Conservation (phyloP, 2,797 vertebrate genomes). For the Danio jaintianensis region DNA sequence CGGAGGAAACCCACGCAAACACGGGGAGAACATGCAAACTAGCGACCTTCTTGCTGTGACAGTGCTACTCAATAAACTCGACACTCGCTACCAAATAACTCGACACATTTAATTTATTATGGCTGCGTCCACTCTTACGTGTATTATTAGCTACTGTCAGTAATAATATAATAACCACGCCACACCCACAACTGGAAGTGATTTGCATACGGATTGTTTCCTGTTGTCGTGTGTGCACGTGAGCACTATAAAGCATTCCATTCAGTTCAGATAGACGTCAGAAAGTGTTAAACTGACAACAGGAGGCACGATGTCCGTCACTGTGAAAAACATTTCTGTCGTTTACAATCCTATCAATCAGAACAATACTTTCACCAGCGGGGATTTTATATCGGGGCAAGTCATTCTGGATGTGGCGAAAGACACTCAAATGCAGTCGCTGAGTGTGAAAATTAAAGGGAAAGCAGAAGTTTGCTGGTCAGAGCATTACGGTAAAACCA, state of each 20-base stretch:
- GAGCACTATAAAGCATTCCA: neutral
- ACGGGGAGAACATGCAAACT: too few relatives aligned
- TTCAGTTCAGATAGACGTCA: neutral
- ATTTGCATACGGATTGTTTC: neutral
- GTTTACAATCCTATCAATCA: slow-evolving; percentile 64
- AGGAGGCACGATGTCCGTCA: slow-evolving; percentile 56
- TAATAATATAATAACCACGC: too few relatives aligned
- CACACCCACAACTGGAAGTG: neutral
- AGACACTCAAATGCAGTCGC: slow-evolving; percentile 61
- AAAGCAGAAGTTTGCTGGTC: slow-evolving; percentile 67
- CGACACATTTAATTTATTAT: too few relatives aligned
- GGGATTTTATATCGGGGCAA: slow-evolving; percentile 66
- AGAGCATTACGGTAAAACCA: slow-evolving; percentile 35
- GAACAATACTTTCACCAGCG: slow-evolving; percentile 63
- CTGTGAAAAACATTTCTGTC: slow-evolving; percentile 67
- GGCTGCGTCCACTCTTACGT: too few relatives aligned
- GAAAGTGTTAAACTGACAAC: neutral
- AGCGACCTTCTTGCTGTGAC: too few relatives aligned
- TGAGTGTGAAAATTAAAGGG: slow-evolving; percentile 73
- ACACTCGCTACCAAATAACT: too few relatives aligned
- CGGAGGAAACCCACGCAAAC: too few relatives aligned
- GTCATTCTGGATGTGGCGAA: slow-evolving; percentile 65
- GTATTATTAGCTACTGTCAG: too few relatives aligned
- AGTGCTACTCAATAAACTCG: too few relatives aligned
- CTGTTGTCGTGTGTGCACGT: neutral